Evolutionary conservation across 2,888 invertebrate species (phyloP).

Genomic region (Rhogogaster chlorosoma): DNA sequence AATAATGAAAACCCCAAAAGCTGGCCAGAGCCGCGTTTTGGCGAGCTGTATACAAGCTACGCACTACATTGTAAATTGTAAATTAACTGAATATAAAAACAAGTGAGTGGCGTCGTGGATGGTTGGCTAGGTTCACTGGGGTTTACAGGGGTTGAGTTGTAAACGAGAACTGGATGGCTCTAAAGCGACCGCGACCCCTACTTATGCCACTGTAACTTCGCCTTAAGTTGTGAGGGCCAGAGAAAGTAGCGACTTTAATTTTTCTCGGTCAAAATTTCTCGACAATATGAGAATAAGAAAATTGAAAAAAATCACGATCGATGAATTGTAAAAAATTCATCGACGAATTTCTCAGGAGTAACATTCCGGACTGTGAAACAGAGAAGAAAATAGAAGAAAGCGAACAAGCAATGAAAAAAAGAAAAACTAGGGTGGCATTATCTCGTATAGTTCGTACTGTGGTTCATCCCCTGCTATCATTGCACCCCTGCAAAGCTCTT

Average conservation of each 20-base stretch:
- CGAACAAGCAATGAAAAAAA: not conserved
- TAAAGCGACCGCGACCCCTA: slow-evolving; percentile 50
- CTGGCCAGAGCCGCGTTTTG: not conserved
- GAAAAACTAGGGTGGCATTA: not conserved
- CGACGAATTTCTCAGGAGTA: not conserved
- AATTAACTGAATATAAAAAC: slow-evolving; percentile 47
- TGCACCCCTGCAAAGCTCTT: slow-evolving; percentile 73
- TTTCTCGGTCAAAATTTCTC: not conserved
- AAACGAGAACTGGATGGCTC: slow-evolving; percentile 51
- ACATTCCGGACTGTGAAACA: not conserved
- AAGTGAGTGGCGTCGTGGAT: slow-evolving; percentile 5
- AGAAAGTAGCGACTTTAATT: slow-evolving; percentile 16
- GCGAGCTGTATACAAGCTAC: not conserved
- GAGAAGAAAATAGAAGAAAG: not conserved
- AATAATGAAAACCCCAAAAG: not conserved
- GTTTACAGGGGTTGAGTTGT: slow-evolving; percentile 48
- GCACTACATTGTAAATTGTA: not conserved
- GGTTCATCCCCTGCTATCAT: slow-evolving; percentile 68
- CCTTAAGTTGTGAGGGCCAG: slow-evolving; percentile 31
- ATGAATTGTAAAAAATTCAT: not conserved
- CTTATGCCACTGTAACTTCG: slow-evolving; percentile 39
- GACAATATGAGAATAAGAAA: not conserved
- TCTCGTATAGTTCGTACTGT: slow-evolving; percentile 56
- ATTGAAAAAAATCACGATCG: not conserved
- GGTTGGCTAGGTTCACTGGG: slow-evolving; percentile 25